phyloP scores from a whole-genome alignment of 2,888 invertebrate genomes.

The Clistopyga incitator region DNA sequence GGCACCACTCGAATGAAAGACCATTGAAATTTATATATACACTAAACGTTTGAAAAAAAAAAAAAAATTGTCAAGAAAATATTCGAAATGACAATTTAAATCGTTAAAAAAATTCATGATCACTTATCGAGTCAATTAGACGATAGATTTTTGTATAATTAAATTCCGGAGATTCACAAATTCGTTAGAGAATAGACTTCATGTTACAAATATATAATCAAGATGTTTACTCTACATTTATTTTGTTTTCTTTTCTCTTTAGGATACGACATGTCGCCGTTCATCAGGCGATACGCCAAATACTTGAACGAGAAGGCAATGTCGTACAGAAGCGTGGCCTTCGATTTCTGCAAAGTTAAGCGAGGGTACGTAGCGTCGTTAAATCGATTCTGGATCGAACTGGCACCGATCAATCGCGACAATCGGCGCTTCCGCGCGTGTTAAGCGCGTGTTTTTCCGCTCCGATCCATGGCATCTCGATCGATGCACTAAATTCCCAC shows the following conservation, averaged over 20 bases:
- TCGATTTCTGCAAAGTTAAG: conserved; percentile 99
- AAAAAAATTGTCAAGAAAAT: too few species aligned
- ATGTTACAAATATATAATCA: conserved; percentile 16
- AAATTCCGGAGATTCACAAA: too few species aligned
- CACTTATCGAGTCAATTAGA: too few species aligned
- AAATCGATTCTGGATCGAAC: conserved; percentile 34
- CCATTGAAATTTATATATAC: background rate
- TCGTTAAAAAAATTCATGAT: too few species aligned
- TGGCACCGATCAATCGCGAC: conserved; percentile 43
- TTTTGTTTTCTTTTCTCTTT: conserved; percentile 74
- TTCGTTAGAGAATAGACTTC: background rate
- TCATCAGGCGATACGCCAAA: conserved; percentile 99
- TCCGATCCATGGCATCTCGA: background rate
- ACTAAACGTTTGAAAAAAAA: too few species aligned
- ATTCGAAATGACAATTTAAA: too few species aligned
- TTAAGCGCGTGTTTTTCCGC: background rate
- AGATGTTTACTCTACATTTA: conserved; percentile 35
- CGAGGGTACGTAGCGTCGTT: conserved; percentile 91
- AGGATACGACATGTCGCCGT: conserved; percentile 99
- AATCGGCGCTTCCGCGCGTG: conserved; percentile 25
- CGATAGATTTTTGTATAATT: too few species aligned
- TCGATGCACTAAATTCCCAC: background rate
- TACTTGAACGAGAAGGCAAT: conserved; percentile 99
- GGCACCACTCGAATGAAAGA: background rate
- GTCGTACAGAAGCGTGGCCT: conserved; percentile 99